Evolutionary conservation across 2,113 vertebrate genomes (phyloP).

Genomic region (Arothron firmamentum): DNA sequence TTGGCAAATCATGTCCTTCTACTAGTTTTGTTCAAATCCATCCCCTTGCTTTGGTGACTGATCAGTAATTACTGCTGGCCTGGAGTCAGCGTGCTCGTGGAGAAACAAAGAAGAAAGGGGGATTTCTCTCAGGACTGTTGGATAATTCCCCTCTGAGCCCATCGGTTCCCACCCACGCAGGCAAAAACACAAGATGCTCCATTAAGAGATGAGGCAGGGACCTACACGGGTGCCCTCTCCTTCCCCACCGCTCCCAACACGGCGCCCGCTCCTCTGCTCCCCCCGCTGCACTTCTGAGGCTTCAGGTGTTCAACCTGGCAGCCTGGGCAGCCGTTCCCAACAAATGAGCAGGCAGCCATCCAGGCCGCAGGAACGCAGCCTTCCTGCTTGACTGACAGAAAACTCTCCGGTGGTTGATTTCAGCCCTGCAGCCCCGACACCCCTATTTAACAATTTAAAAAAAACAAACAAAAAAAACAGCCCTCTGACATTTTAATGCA

Average conservation of each 20-base stretch:
- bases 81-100: conserved; percentile 33
- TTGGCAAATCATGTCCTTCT: too few species aligned
- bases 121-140: conserved; percentile 54
- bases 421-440: conserved; percentile 20
- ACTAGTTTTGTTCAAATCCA: neutral
- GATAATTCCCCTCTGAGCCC: conserved; percentile 71
- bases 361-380: conserved; percentile 35
- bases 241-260: conserved; percentile 3
- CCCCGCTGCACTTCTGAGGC: conserved; percentile 36
- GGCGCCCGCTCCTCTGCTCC: conserved; percentile 25
- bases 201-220: conserved; percentile 14
- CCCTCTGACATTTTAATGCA: conserved; percentile 31
- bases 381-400: too few species aligned
- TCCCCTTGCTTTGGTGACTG: neutral
- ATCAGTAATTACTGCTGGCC: neutral
- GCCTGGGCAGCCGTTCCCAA: conserved; percentile 16
- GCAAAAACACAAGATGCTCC: conserved; percentile 29
- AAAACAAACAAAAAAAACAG: conserved; percentile 27
- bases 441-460: conserved; percentile 12
- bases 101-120: conserved; percentile 33
- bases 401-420: conserved; percentile 21
- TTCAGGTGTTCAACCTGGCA: conserved; percentile 49
- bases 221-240: conserved; percentile 15
- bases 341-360: conserved; percentile 31
- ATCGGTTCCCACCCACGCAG: conserved; percentile 51